Percentiles rank a stretch among this genome's conserved stretches.
These are phyloP conservation scores for Eupithecia subfuscata DNA, from an alignment of 2,888 invertebrate genomes.

Conservation along the genomic window DNA sequence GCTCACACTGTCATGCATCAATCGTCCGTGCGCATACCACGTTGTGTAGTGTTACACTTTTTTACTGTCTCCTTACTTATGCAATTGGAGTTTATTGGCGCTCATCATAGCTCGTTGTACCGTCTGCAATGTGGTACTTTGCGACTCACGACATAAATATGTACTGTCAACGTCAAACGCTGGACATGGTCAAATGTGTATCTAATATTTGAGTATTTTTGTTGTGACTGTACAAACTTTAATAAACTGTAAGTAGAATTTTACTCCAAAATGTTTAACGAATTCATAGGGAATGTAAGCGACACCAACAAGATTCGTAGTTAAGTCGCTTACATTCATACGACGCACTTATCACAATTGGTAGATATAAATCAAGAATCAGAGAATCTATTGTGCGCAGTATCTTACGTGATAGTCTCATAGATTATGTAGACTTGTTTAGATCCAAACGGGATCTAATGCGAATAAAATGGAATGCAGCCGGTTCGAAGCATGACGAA, in stretches of 20 bases:
- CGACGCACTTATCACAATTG: slow-evolving; percentile 39
- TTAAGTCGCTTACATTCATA: background rate
- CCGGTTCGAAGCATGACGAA: slow-evolving; percentile 43
- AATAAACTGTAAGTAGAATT: background rate
- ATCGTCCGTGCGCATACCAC: slow-evolving; percentile 32
- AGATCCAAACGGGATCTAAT: slow-evolving; percentile 24
- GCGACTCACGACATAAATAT: slow-evolving; percentile 25
- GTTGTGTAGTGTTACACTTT: slow-evolving; percentile 42
- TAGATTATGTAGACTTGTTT: slow-evolving; percentile 29
- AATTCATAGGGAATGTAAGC: background rate
- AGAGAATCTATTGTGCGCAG: slow-evolving; percentile 38
- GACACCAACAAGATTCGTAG: background rate
- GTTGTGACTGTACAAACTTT: background rate
- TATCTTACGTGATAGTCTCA: slow-evolving; percentile 29
- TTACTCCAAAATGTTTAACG: background rate
- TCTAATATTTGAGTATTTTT: background rate
- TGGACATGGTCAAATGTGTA: slow-evolving; percentile 37
- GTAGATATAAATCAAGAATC: slow-evolving; percentile 32
- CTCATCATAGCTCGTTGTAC: slow-evolving; percentile 42
- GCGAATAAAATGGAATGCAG: slow-evolving; percentile 32
- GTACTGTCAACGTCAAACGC: slow-evolving; percentile 18
- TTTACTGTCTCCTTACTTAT: slow-evolving; percentile 36
- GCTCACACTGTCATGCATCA: slow-evolving; percentile 45
- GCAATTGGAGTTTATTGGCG: slow-evolving; percentile 45
- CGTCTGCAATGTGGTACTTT: slow-evolving; percentile 15